These are phyloP conservation scores for Thymallus thymallus DNA, from an alignment of 2,113 vertebrate species.

Conservation along the genomic window DNA sequence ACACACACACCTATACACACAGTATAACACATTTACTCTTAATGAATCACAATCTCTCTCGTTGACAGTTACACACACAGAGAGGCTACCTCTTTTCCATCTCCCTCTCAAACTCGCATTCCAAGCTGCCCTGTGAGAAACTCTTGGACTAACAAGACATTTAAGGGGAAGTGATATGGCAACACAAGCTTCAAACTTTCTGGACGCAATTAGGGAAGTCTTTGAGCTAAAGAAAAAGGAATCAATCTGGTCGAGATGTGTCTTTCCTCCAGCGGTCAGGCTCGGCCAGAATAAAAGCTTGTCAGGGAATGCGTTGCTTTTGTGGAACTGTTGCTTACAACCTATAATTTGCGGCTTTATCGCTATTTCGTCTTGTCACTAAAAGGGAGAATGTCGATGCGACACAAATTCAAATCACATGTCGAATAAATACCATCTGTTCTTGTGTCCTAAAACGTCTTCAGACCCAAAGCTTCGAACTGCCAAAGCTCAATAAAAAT, in stretches of 20 bases:
- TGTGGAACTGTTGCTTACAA: conserved; percentile 14
- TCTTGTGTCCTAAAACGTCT: conserved; percentile 9
- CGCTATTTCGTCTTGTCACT: conserved; percentile 31
- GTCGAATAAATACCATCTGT: conserved; percentile 28
- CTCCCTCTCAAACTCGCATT: neutral
- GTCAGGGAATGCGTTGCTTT: conserved; percentile 3
- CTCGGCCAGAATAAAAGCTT: conserved; percentile 8
- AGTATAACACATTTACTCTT: conserved; percentile 13
- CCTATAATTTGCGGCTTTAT: conserved; percentile 3
- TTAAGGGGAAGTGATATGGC: neutral
- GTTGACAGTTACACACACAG: conserved; percentile 13
- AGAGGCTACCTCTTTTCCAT: neutral
- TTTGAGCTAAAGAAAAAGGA: conserved; percentile 1
- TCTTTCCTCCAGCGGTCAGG: conserved; percentile 16
- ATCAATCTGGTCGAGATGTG: neutral
- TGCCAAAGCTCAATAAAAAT: conserved; percentile 5
- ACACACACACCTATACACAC: neutral
- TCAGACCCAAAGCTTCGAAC: conserved; percentile 14
- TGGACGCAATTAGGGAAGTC: no score
- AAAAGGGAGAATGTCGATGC: conserved; percentile 25
- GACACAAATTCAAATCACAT: conserved; percentile 33
- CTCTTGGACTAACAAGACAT: neutral
- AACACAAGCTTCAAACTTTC: neutral
- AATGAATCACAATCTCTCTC: neutral
- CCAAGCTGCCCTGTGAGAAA: neutral